Evolutionary conservation across 92 coral and sea anemone species (phyloP).

Genomic region (Palythoa grandiflora): DNA sequence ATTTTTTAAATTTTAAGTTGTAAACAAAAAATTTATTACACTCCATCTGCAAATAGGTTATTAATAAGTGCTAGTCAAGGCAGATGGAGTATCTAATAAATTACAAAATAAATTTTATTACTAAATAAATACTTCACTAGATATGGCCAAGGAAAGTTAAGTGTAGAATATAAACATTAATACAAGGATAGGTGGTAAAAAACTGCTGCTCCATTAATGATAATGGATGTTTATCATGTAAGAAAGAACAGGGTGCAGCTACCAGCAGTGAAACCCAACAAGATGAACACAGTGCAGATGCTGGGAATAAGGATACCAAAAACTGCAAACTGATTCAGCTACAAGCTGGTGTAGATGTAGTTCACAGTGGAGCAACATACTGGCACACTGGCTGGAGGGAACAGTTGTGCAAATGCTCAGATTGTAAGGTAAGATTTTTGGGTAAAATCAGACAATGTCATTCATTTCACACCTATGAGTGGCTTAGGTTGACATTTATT

Average conservation of each 20-base stretch:
- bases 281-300: constrained; percentile 11
- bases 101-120: no score
- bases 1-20: no score
- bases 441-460: neutral
- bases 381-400: constrained; percentile 96
- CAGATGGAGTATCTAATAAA: no score
- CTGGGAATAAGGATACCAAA: constrained; percentile 9
- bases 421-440: constrained; percentile 71
- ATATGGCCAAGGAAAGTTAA: no score
- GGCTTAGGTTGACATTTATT: no score
- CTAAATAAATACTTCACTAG: no score
- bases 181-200: no score
- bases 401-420: constrained; percentile 80
- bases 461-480: neutral
- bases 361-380: constrained; percentile 63
- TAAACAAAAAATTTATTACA: no score
- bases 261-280: neutral
- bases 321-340: constrained; percentile 79
- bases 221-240: neutral
- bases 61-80: no score
- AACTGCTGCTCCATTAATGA: no score
- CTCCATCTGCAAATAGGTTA: no score
- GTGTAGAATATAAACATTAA: no score
- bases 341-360: constrained; percentile 59
- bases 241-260: neutral